Percentiles rank a stretch among this genome's conserved stretches.
Evolutionary conservation across 2,113 vertebrate genomes (phyloP).

Genomic region (Chaetura pelagica): DNA sequence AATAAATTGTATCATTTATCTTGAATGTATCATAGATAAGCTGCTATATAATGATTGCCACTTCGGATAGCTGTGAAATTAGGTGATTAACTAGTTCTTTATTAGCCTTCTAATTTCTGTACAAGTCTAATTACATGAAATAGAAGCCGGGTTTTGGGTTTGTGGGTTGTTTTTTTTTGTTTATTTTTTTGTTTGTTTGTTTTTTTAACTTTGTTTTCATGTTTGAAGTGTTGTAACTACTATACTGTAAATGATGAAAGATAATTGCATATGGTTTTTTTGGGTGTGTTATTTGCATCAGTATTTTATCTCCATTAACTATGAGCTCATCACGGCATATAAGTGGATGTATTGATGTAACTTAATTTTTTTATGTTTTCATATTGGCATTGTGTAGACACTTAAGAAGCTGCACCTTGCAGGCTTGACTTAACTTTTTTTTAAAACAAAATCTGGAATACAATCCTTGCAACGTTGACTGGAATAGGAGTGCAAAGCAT

Average conservation of each 20-base stretch:
- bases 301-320: constrained; percentile 99
- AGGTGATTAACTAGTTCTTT: constrained; percentile 96
- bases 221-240: constrained; percentile 99
- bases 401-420: constrained; percentile 93
- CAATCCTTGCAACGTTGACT: constrained; percentile 84
- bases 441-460: constrained; percentile 82
- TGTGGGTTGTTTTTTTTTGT: constrained; percentile 67
- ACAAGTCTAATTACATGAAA: constrained; percentile 96
- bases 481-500: constrained; percentile 81
- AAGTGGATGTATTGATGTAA: constrained; percentile 94
- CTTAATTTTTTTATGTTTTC: constrained; percentile 97
- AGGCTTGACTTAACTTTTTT: constrained; percentile 94
- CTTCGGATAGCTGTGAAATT: constrained; percentile 99
- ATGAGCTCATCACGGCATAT: constrained; percentile 97
- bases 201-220: constrained; percentile 86
- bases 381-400: constrained; percentile 91
- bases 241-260: constrained; percentile 98
- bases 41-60: constrained; percentile 99
- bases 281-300: constrained; percentile 92
- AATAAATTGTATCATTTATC: constrained; percentile 99
- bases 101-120: constrained; percentile 96
- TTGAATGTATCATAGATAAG: constrained; percentile 99
- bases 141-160: constrained; percentile 90
- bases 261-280: constrained; percentile 91
- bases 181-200: constrained; percentile 46